Evolutionary conservation across 2,113 vertebrate species (phyloP).

Genomic region (Pachypanchax playfairii): DNA sequence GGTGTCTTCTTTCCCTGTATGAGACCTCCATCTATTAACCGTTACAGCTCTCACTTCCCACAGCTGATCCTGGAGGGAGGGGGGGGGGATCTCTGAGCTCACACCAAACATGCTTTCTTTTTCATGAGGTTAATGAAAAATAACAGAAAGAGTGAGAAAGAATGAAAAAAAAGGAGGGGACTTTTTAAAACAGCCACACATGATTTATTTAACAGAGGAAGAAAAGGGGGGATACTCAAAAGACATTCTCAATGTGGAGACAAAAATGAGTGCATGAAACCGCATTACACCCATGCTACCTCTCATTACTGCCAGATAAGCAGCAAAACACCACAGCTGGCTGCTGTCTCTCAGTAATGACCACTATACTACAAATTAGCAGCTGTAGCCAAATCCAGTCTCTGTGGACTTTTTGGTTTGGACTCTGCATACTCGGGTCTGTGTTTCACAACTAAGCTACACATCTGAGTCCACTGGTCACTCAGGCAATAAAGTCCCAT

Average conservation of each 20-base stretch:
- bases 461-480: conserved; percentile 24
- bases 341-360: conserved; percentile 63
- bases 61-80: conserved; percentile 59
- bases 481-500: conserved; percentile 18
- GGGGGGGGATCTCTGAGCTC: conserved; percentile 37
- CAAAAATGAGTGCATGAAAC: conserved; percentile 52
- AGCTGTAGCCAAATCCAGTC: conserved; percentile 45
- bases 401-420: conserved; percentile 45
- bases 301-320: conserved; percentile 68
- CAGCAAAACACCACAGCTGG: conserved; percentile 59
- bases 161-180: conserved; percentile 64
- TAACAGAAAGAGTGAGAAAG: conserved; percentile 59
- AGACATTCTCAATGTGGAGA: conserved; percentile 59
- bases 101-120: conserved; percentile 62
- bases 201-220: conserved; percentile 68
- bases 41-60: conserved; percentile 56
- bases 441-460: conserved; percentile 36
- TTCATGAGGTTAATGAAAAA: conserved; percentile 71
- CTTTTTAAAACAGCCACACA: conserved; percentile 73
- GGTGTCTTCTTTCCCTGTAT: conserved; percentile 63
- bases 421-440: conserved; percentile 38
- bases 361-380: conserved; percentile 57
- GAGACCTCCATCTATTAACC: conserved; percentile 70
- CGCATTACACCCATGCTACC: conserved; percentile 62
- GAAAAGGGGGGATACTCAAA: conserved; percentile 42